A percentile compares a stretch with the other conserved stretches of the same genome.
Evolutionary conservation across 2,888 invertebrate species (phyloP).

Genomic region (Thalpophila matura): DNA sequence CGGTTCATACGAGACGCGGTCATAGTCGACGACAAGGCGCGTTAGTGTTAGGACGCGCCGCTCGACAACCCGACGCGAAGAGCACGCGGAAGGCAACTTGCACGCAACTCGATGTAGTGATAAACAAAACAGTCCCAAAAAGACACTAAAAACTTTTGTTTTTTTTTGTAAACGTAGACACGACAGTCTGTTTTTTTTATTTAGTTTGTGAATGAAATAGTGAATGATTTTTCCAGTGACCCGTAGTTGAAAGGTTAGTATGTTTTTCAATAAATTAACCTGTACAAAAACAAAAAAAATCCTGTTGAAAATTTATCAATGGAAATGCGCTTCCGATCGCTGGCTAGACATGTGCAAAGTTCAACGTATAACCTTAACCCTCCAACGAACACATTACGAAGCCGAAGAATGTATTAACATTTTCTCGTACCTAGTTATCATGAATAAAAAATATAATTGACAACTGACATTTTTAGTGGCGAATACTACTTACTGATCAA

Average conservation of each 20-base stretch:
- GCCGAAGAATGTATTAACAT: constrained; percentile 46
- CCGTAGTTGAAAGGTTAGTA: constrained; percentile 77
- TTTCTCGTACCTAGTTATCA: constrained; percentile 44
- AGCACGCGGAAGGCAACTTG: constrained; percentile 75
- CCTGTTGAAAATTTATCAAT: constrained; percentile 59
- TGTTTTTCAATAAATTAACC: constrained; percentile 68
- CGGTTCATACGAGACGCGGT: constrained; percentile 67
- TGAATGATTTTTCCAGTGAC: constrained; percentile 79
- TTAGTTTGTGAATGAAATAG: constrained; percentile 75
- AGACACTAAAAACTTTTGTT: constrained; percentile 46
- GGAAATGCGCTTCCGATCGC: constrained; percentile 51
- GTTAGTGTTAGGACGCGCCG: constrained; percentile 78
- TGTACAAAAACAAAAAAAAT: constrained; percentile 28
- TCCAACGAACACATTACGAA: constrained; percentile 45
- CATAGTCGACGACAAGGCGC: constrained; percentile 82
- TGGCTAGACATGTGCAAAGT: constrained; percentile 48
- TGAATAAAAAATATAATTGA: constrained; percentile 47
- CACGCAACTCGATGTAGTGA: constrained; percentile 65
- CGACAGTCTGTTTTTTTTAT: constrained; percentile 47
- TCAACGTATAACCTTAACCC: constrained; percentile 64
- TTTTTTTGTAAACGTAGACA: constrained; percentile 39
- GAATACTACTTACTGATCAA: constrained; percentile 16
- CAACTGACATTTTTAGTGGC: constrained; percentile 31
- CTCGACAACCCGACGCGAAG: constrained; percentile 66
- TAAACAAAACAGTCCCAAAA: constrained; percentile 55